These are phyloP conservation scores for Branchellion lobata DNA, from an alignment of 2,888 invertebrate species.

Conservation along the genomic window DNA sequence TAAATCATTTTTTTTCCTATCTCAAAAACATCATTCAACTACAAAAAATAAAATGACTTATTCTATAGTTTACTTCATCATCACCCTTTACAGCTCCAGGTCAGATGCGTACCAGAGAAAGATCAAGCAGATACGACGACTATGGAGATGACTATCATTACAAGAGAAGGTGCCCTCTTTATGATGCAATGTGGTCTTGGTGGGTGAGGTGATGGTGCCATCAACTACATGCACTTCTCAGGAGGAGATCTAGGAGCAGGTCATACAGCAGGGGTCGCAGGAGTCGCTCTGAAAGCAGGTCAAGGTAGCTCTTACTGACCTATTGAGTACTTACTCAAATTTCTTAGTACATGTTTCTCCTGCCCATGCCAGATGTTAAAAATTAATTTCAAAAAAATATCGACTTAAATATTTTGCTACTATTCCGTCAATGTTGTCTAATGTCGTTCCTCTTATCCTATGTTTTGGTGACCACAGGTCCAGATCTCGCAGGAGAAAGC, in stretches of 20 bases:
- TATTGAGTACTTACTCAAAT: no score
- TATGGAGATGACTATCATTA: conserved; percentile 44
- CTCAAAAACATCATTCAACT: neutral
- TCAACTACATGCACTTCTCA: neutral
- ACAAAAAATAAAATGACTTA: neutral
- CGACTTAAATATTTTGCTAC: no score
- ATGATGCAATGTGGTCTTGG: no score
- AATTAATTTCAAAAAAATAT: no score
- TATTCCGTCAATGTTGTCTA: no score
- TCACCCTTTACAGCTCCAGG: conserved; percentile 38
- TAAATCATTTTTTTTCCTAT: neutral
- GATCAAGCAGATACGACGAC: conserved; percentile 25
- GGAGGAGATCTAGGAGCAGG: conserved; percentile 6
- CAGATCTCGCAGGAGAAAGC: neutral
- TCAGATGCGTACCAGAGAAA: conserved; percentile 47
- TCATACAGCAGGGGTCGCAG: conserved; percentile 5
- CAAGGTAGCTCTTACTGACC: neutral
- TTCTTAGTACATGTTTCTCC: no score
- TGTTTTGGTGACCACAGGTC: no score
- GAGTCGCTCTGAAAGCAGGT: neutral
- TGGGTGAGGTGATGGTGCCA: no score
- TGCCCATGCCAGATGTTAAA: no score
- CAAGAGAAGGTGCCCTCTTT: conserved; percentile 13
- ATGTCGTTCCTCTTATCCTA: no score
- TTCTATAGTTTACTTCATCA: neutral